Evolutionary conservation across 1,140 invertebrate genomes (phyloP), one percentile per base, ranked within the genome.

Genomic region (Cyclina sinensis): DNA sequence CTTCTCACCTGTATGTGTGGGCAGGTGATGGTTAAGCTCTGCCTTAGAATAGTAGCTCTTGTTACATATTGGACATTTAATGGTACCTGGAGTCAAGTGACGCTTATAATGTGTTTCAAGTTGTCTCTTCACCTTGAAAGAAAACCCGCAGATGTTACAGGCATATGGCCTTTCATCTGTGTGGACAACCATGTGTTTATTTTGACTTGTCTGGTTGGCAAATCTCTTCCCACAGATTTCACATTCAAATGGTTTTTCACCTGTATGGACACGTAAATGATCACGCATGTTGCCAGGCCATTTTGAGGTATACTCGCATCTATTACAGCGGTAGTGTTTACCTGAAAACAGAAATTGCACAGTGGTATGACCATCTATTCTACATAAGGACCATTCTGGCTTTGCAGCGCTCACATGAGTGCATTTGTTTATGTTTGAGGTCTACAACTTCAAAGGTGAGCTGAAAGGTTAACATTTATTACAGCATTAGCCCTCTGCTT

Each of bases 151-250:
- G 94, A 98, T 97, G 43, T 96, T 96, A 94, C 98, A 98, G 93
- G 98, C 97, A 62, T 74, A 79, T n/a, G 89, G 89, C 9, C 59
- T 78, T 21, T 81, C 83, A 46, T 78, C 82, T 1, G 83, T 59
- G 68, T 90, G 89, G 12, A 84, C 37, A 1, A 39, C 24, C 18
- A 81, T 65, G 35, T 90, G 89, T 21, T 57, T 80, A 7, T 86
- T 80, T 27, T 65, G 32, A 0, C 62, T 32, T 9, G 74, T 79
- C 7, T 79, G 98, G 3, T 98, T 98, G 92, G 98, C 98, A 94
- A 98, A 98, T 0, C 97, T 98, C 94, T 98, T 99, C 81, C 97
- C 98, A 95, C 98, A 98, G 57, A 97, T 97, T 96, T 98, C 97
- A 94, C 98, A 98, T 37, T 97, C 97, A 92, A 98, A 98, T 21